Conservation (phyloP, 2,888 invertebrate species). For the Drepana falcataria region DNA sequence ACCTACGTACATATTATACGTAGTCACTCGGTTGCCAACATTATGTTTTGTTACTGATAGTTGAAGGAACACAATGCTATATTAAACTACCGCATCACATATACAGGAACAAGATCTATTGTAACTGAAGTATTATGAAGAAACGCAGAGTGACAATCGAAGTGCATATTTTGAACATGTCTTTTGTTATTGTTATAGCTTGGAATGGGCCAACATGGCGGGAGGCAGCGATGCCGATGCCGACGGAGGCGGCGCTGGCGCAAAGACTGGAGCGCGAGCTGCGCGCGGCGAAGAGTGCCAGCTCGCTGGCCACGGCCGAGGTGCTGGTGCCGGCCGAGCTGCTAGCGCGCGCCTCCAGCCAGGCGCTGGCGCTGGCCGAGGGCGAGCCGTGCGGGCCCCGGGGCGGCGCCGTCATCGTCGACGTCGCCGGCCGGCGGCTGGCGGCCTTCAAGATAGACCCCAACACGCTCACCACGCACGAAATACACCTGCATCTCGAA, state of each 20-base stretch:
- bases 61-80: too few species aligned
- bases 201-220: constrained; percentile 72
- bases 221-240: constrained; percentile 70
- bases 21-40: too few species aligned
- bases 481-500: constrained; percentile 91
- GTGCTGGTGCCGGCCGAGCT: constrained; percentile 91
- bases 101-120: too few species aligned
- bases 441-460: constrained; percentile 92
- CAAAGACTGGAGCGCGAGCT: constrained; percentile 87
- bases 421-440: constrained; percentile 87
- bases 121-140: too few species aligned
- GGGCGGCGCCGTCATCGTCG: constrained; percentile 91
- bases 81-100: too few species aligned
- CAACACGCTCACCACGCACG: constrained; percentile 92
- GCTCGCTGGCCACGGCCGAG: constrained; percentile 89
- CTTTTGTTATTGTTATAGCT: constrained; percentile 54
- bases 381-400: constrained; percentile 93
- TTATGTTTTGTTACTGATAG: too few species aligned
- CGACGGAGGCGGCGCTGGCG: constrained; percentile 83
- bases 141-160: too few species aligned
- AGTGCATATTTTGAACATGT: constrained; percentile 21
- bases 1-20: constrained; percentile 5
- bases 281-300: constrained; percentile 87
- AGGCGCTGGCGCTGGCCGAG: constrained; percentile 90
- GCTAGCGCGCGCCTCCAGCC: constrained; percentile 86